Base-by-base conservation (phyloP, 1,140 invertebrate genomes). In the Micrasema longulum region DNA sequence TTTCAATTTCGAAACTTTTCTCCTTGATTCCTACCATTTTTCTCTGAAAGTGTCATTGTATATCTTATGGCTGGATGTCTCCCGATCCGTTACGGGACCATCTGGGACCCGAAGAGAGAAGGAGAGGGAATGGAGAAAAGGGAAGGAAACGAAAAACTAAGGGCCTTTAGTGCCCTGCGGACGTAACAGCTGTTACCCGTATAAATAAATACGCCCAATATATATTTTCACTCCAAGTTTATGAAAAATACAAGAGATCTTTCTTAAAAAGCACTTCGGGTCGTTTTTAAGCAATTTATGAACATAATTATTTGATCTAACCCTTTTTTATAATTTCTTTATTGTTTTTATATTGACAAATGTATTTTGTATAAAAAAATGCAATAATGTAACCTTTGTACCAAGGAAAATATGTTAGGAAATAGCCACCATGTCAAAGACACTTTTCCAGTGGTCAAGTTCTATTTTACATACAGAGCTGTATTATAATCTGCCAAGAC, bases 41-140 rank as follows among this genome's bases (percentile, higher is more conserved):
- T 64, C 41, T 47, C 16, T 12, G 38, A 64, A 47, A 64, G 62
- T 64, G 16, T 48, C 62, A 64, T 64, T 64, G 62, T 64, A 47
- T 64, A 64, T 48, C 41, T 64, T 64, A 47, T 18, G 62, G 62
- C 62, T 47, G 23, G 45, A 26, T 38, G 55, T 60, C 35, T 38
- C 55, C 35, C 55, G 36, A 60, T 60, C 10, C 55, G 35, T 41
- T 41, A 60, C 55, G 14, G 11, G 36, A 41, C 55, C 55, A 60
- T 60, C 35, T 60, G 55, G 55, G 55, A 60, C 55, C 55, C 36
- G 14, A 35, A 9, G 36, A 18, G 16, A 11, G 22, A 23, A 23
- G 50, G 7, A 31, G 26, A 7, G 26, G 26, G 7, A 31, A 18
- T 26, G 22, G 50, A 23, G 50, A 31, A 31, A 7, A 7, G 26